phyloP scores from a whole-genome alignment of 1,140 invertebrate genomes.

The Danaus melanippus region DNA sequence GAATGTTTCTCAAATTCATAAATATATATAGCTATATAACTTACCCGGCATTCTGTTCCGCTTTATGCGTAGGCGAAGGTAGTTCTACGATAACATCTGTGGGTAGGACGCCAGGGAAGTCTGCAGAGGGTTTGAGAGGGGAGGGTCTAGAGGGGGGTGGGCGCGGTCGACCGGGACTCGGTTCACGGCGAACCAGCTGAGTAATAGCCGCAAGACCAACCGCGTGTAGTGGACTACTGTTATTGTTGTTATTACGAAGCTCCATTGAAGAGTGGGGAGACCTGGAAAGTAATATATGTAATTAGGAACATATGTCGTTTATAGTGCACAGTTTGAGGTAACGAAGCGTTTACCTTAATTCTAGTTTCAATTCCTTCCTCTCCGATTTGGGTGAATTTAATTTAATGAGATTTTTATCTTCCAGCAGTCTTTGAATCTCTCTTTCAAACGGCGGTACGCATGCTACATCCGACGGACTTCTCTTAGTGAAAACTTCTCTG shows the following conservation, averaged over 20 bases:
- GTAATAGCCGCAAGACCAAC: constrained; percentile 77
- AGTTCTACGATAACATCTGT: constrained; percentile 66
- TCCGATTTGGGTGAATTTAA: constrained; percentile 74
- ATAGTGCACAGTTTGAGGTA: neutral
- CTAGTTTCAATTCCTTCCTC: constrained; percentile 70
- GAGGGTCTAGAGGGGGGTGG: constrained; percentile 39
- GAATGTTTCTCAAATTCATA: neutral
- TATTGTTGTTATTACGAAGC: constrained; percentile 69
- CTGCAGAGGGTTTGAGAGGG: constrained; percentile 32
- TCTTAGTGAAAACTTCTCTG: constrained; percentile 62
- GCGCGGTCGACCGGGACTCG: constrained; percentile 44
- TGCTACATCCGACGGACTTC: constrained; percentile 65
- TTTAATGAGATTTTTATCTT: constrained; percentile 78
- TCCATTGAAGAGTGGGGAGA: constrained; percentile 46
- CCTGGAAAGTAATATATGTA: constrained; percentile 19
- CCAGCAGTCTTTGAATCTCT: constrained; percentile 81
- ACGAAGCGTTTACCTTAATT: constrained; percentile 44
- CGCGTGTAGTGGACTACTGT: constrained; percentile 72
- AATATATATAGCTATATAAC: constrained; percentile 8
- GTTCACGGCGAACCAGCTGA: constrained; percentile 68
- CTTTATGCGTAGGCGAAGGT: constrained; percentile 50
- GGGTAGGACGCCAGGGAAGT: constrained; percentile 67
- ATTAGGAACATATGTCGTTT: constrained; percentile 1
- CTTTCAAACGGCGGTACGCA: constrained; percentile 78
- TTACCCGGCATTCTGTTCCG: constrained; percentile 34